Percentiles rank a stretch among this genome's conserved stretches.
These are phyloP conservation scores for Austrolebias charrua DNA, from an alignment of 2,797 vertebrate species.

Conservation along the genomic window DNA sequence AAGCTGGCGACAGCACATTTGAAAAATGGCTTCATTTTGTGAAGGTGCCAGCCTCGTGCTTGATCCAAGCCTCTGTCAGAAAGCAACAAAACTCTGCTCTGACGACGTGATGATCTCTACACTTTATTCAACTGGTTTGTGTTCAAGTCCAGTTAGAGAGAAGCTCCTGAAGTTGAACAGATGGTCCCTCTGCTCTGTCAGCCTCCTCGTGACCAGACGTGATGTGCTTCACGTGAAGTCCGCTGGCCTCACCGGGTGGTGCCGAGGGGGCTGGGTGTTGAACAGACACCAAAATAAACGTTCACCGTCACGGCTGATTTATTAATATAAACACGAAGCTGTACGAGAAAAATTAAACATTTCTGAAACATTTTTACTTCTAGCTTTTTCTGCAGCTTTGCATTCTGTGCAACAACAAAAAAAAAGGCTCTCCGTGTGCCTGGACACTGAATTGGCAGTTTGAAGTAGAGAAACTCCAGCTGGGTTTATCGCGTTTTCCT, in stretches of 20 bases:
- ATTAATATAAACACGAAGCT: too few relatives aligned
- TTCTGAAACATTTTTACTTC: slow-evolving; percentile 23
- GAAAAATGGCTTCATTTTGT: neutral
- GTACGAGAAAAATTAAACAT: too few relatives aligned
- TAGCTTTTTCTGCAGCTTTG: too few relatives aligned
- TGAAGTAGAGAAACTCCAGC: slow-evolving; percentile 17
- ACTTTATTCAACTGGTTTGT: slow-evolving; percentile 4
- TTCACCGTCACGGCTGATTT: too few relatives aligned
- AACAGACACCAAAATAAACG: too few relatives aligned
- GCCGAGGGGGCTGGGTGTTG: neutral
- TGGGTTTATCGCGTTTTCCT: neutral
- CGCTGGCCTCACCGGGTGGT: slow-evolving; percentile 27
- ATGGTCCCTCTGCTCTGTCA: slow-evolving; percentile 1
- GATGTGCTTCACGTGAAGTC: slow-evolving; percentile 46
- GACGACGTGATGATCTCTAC: neutral
- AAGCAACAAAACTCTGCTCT: slow-evolving; percentile 1
- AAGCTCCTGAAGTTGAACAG: slow-evolving; percentile 2
- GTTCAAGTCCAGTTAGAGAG: slow-evolving; percentile 10
- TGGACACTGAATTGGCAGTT: slow-evolving; percentile 20
- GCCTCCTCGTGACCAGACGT: slow-evolving; percentile 6
- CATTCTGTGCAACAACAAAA: slow-evolving; percentile 44
- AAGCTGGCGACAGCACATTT: neutral
- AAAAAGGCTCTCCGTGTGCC: slow-evolving; percentile 18
- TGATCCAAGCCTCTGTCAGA: neutral
- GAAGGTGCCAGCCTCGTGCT: too few relatives aligned